Conservation (phyloP, 2,888 invertebrate species). For the Drosophila algonquin region DNA sequence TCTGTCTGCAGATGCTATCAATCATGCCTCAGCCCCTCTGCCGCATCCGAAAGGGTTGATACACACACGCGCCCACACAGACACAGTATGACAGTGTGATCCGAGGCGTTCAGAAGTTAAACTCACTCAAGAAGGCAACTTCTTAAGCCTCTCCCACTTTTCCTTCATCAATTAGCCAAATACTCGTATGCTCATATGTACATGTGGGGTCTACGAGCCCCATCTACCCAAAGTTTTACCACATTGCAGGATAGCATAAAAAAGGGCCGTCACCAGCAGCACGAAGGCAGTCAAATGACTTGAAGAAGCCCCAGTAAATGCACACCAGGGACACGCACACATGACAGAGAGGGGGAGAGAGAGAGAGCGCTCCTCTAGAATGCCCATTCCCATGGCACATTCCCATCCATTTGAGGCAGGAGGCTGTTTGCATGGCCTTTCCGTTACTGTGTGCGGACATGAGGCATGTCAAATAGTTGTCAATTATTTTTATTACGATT, state of each 20-base stretch:
- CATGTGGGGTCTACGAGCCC: slow-evolving; percentile 4
- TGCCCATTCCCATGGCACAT: background rate
- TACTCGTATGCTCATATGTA: too few species aligned
- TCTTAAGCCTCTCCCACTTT: background rate
- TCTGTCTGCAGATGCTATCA: slow-evolving; percentile 45
- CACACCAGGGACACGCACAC: slow-evolving; percentile 61
- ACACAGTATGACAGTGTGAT: background rate
- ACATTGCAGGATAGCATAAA: background rate
- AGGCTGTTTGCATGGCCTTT: slow-evolving; percentile 56
- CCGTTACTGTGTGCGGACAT: slow-evolving; percentile 65
- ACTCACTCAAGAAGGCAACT: background rate
- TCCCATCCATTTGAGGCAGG: background rate
- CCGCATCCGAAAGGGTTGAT: background rate
- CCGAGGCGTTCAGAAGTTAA: background rate
- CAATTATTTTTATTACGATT: slow-evolving; percentile 80
- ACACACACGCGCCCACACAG: background rate
- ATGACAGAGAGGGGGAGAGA: background rate
- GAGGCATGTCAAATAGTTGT: slow-evolving; percentile 80
- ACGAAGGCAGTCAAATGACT: slow-evolving; percentile 37
- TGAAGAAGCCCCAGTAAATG: slow-evolving; percentile 62
- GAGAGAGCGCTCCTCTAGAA: background rate
- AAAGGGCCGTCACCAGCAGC: background rate
- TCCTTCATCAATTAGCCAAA: background rate
- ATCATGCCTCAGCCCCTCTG: slow-evolving; percentile 34
- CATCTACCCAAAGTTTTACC: slow-evolving; percentile 3